These are phyloP conservation scores for Porites divaricata DNA, from an alignment of 92 coral and sea anemone species.

Conservation along the genomic window DNA sequence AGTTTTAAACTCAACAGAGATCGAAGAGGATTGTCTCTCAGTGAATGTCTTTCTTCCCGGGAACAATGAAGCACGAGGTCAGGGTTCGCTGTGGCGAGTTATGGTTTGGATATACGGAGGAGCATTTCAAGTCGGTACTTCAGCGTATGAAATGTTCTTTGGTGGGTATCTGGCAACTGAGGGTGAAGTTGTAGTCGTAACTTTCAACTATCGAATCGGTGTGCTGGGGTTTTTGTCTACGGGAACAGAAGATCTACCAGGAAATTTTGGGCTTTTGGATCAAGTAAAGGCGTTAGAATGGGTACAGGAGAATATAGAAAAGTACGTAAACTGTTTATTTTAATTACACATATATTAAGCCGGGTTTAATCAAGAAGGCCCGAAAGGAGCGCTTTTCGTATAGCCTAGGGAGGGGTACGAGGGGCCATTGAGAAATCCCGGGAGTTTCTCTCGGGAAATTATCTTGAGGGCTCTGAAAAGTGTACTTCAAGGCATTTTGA, in stretches of 20 bases:
- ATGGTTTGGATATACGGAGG: constrained; percentile 78
- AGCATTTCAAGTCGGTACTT: constrained; percentile 37
- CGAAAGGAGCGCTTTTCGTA: no score
- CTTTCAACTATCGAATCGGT: constrained; percentile 72
- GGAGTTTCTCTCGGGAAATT: no score
- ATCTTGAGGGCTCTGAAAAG: no score
- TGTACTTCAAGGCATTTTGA: no score
- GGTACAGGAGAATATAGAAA: constrained; percentile 65
- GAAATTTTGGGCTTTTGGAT: constrained; percentile 71
- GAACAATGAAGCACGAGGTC: constrained; percentile 12
- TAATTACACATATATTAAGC: no score
- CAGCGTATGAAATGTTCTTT: constrained; percentile 18
- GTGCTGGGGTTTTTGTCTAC: constrained; percentile 69
- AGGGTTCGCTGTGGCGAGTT: constrained; percentile 44
- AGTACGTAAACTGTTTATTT: constrained; percentile 20
- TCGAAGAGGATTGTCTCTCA: constrained; percentile 60
- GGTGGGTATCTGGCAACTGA: constrained; percentile 59
- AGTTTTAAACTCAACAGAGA: constrained; percentile 3
- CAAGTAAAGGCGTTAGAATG: constrained; percentile 62
- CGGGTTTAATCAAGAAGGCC: no score
- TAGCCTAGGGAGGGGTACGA: no score
- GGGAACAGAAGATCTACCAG: constrained; percentile 59
- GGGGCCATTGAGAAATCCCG: no score
- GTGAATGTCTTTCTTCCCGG: constrained; percentile 67
- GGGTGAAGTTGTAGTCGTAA: constrained; percentile 67